These are phyloP conservation scores for Xenopus petersii DNA, from an alignment of 2,797 vertebrate genomes.

Conservation along the genomic window DNA sequence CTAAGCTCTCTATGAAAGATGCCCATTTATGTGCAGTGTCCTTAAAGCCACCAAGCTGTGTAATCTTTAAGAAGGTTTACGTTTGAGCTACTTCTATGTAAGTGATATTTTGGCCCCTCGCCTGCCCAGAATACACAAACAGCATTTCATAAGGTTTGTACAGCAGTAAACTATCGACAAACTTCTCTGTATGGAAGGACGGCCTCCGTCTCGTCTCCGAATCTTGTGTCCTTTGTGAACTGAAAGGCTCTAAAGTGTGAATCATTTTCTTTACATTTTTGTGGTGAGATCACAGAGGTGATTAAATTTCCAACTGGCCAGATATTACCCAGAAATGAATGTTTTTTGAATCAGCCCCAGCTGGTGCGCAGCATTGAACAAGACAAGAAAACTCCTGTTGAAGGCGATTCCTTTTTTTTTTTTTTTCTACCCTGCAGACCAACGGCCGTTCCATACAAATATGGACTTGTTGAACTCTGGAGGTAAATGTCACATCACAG, in stretches of 20 bases:
- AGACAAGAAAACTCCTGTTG: conserved; percentile 53
- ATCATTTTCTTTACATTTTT: conserved; percentile 48
- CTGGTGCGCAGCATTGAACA: conserved; percentile 49
- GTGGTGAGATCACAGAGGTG: conserved; percentile 51
- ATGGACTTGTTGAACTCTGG: conserved; percentile 18
- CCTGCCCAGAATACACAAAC: too few species aligned
- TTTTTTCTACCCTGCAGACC: conserved; percentile 10
- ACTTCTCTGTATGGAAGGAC: too few species aligned
- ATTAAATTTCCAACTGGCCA: conserved; percentile 63
- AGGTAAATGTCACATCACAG: not conserved
- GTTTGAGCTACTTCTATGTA: too few species aligned
- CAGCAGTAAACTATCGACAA: too few species aligned
- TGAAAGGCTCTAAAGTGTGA: not conserved
- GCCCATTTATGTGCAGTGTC: too few species aligned
- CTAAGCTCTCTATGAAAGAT: too few species aligned
- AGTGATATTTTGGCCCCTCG: too few species aligned
- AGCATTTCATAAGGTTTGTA: too few species aligned
- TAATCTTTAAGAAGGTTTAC: too few species aligned
- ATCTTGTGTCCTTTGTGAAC: not conserved
- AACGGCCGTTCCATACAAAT: conserved; percentile 5
- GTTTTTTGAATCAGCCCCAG: conserved; percentile 59
- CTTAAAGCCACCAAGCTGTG: too few species aligned
- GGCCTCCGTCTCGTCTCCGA: too few species aligned
- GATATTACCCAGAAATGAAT: conserved; percentile 60
- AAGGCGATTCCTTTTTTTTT: conserved; percentile 23